phyloP scores from a whole-genome alignment of 1,140 invertebrate species.

The Phymastichus coffea region DNA sequence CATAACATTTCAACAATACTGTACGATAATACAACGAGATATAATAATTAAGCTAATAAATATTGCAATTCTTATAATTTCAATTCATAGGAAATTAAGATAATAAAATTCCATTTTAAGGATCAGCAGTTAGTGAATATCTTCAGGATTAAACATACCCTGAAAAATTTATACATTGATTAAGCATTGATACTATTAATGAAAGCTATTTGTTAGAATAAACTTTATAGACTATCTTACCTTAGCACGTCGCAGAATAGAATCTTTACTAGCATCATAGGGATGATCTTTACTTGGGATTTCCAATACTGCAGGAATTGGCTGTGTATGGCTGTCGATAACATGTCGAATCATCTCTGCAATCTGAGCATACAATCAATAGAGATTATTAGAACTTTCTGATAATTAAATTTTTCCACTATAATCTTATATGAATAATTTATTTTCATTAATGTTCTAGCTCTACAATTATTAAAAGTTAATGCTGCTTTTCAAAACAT shows the following conservation, averaged over 20 bases:
- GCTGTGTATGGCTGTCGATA: conserved; percentile 90
- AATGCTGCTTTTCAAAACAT: background rate
- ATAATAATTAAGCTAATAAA: conserved; percentile 30
- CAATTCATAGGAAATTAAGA: conserved; percentile 9
- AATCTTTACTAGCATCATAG: conserved; percentile 98
- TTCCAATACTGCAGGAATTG: conserved; percentile 95
- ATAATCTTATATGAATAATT: background rate
- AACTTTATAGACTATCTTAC: conserved; percentile 54
- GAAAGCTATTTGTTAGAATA: background rate
- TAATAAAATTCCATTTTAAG: conserved; percentile 13
- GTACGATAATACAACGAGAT: conserved; percentile 23
- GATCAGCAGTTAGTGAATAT: conserved; percentile 56
- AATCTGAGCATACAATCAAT: conserved; percentile 58
- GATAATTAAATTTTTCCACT: background rate
- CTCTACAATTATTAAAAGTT: background rate
- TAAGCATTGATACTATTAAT: no score
- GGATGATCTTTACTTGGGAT: conserved; percentile 99
- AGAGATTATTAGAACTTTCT: no score
- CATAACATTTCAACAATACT: conserved; percentile 25
- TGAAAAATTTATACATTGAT: no score
- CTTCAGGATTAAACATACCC: conserved; percentile 87
- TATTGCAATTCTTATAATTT: conserved; percentile 14
- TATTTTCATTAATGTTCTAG: background rate
- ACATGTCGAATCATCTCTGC: conserved; percentile 97
- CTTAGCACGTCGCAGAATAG: conserved; percentile 91